phyloP scores from a whole-genome alignment of 1,140 invertebrate genomes.

The Dendrolimus punctatus region DNA sequence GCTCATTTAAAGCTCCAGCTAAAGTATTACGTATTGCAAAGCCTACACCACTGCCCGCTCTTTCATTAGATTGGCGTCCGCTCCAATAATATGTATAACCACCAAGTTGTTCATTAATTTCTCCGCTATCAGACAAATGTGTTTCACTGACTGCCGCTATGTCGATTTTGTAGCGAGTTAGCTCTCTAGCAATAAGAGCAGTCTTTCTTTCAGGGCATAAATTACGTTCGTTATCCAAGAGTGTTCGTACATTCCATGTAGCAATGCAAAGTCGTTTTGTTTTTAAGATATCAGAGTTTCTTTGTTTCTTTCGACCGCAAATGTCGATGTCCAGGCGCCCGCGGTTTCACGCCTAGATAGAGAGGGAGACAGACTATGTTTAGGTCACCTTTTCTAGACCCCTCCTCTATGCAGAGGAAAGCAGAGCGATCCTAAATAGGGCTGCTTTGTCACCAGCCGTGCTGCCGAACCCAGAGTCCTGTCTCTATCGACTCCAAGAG shows the following conservation, averaged over 20 bases:
- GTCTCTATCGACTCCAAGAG: constrained; percentile 6
- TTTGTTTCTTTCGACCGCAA: constrained; percentile 14
- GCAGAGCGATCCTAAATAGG: constrained; percentile 18
- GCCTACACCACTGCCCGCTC: constrained; percentile 14
- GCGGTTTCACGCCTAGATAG: constrained; percentile 13
- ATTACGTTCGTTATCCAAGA: constrained; percentile 12
- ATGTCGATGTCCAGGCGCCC: constrained; percentile 10
- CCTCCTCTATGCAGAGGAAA: constrained; percentile 18
- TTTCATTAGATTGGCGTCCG: constrained; percentile 7
- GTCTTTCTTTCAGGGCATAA: constrained; percentile 21
- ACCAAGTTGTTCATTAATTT: constrained; percentile 13
- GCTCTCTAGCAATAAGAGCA: constrained; percentile 18
- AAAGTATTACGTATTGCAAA: constrained; percentile 16
- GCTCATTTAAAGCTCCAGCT: constrained; percentile 7
- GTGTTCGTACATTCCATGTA: constrained; percentile 19
- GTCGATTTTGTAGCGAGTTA: constrained; percentile 17
- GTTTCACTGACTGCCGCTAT: constrained; percentile 23
- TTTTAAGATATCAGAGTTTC: no score
- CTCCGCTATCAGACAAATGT: constrained; percentile 14
- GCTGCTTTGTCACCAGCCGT: constrained; percentile 4
- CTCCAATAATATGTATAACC: constrained; percentile 21
- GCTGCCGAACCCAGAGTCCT: constrained; percentile 12
- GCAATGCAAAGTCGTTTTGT: neutral
- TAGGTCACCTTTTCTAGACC: constrained; percentile 27
- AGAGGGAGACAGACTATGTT: constrained; percentile 15